Evolutionary conservation across 2,113 vertebrate genomes (phyloP), one percentile per base, ranked within the genome.

Genomic region (Toxostoma redivivum): DNA sequence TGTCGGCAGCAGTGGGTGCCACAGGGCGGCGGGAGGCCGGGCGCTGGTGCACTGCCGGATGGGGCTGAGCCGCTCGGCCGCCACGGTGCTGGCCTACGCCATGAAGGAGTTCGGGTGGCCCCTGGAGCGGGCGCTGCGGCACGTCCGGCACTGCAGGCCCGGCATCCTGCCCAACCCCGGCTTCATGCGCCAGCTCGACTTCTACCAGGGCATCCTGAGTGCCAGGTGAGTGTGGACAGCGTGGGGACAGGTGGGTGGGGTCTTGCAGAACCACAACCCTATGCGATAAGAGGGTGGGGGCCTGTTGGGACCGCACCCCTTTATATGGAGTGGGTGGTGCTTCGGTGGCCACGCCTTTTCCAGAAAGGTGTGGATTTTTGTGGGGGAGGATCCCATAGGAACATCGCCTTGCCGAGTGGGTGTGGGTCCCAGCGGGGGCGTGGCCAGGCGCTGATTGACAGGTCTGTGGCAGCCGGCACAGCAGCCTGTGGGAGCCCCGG

Each of bases 41-140:
- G 98, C 98, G 31, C 95, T 99, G 77, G 99, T 99, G 47, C 99
- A 99, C 96, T 99, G 99, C 93, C 99, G 99, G 95, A 99, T 99
- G 99, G 99, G 99, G 3, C 98, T 99, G 92, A 99, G 99, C 81
- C 99, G 99, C 89, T 99, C 99, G 0, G 98, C 98, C 0, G 99
- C 99, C 94, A 99, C 99, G 0, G 99, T 99, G 94, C 96, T 99
- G 11, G 99, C 99, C 24, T 99, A 99, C 1, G 97, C 98, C 96
- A 99, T 99, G 99, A 99, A 99, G 98, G 98, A 99, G 92, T 98
- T 98, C 3, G 98, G 94, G 67, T 99, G 99, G 99, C 6, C 98
- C 1, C 97, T 99, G 95, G 99, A 99, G 51, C 88, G 93, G 78
- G 98, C 99, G 0, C 95, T 99, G 67, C 87, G 82, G 67, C 98